Conservation (phyloP, 2,888 invertebrate genomes). For the Trissoscelio sp. region DNA sequence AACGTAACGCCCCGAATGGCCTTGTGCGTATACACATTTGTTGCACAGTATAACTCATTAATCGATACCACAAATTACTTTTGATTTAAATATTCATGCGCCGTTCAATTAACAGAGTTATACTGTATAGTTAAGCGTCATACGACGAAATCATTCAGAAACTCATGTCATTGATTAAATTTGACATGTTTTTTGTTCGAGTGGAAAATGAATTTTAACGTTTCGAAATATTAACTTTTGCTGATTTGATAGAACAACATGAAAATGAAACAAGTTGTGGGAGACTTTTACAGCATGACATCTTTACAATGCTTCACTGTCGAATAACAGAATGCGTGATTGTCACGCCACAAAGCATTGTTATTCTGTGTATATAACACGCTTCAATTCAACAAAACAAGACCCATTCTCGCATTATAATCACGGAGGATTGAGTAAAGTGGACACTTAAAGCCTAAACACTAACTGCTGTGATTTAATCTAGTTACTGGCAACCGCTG, state of each 20-base stretch:
- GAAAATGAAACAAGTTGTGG: slow-evolving; percentile 5
- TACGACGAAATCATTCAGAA: not conserved
- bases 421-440: slow-evolving; percentile 39
- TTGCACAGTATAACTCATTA: slow-evolving; percentile 35
- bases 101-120: slow-evolving; percentile 38
- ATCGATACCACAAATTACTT: slow-evolving; percentile 49
- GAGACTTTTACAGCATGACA: slow-evolving; percentile 10
- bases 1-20: slow-evolving; percentile 50
- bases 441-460: slow-evolving; percentile 40
- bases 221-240: not conserved
- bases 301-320: slow-evolving; percentile 16
- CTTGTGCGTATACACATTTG: slow-evolving; percentile 43
- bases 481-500: slow-evolving; percentile 13
- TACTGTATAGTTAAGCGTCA: not conserved
- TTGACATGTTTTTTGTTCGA: not conserved
- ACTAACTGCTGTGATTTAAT: slow-evolving; percentile 19
- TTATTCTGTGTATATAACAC: slow-evolving; percentile 26
- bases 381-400: slow-evolving; percentile 29
- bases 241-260: not conserved
- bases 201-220: no score
- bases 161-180: not conserved
- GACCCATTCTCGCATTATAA: slow-evolving; percentile 42
- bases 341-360: slow-evolving; percentile 30
- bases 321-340: slow-evolving; percentile 18
- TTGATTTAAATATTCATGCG: slow-evolving; percentile 46